Evolutionary conservation across 2,888 invertebrate species (phyloP), one percentile per base, ranked within the genome.

Genomic region (Scaptomyza reducta): DNA sequence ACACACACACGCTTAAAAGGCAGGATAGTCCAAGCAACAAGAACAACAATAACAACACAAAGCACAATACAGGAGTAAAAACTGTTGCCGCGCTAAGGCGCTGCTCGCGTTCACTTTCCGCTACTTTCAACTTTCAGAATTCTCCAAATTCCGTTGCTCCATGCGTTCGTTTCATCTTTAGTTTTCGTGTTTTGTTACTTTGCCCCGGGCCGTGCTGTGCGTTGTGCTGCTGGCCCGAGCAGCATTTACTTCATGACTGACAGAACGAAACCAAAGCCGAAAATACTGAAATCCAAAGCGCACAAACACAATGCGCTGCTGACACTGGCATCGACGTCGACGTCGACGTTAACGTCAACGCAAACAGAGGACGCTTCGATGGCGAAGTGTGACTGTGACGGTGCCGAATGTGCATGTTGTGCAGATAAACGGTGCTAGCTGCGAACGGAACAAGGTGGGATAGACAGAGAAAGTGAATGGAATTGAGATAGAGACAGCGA

Each of bases 191-290:
- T 61, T 16, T 41, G 70, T 4, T 38, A 25, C 41, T 53, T 41
- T 56, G 44, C 64, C 22, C 55, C 61, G 75, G 65, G 66, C 60
- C 53, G 58, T 53, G 69, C 63, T 46, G 51, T 62, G 54, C 74
- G 69, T 63, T 51, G 51, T 62, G 54, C 74, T 71, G 59, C 61
- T 56, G 64, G 75, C 81, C 74, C 83, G 79, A 87, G 79, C 87
- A 83, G 79, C 83, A 79, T 75, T 75, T 83, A 79, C 78, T 82
- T 79, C 78, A 78, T 80, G 79, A 89, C 89, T 88, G 74, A 87
- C 49, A 47, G 77, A 65, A 47, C 68, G 73, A 68, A 73, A 50
- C 62, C 6, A 41, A 62, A 67, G 22, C 46, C 73, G 73, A 79
- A 60, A 56, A 64, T 50, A 61, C 61, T 57, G 22, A 66, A 59